A percentile compares a stretch with the other conserved stretches of the same genome.
Evolutionary conservation across 2,113 vertebrate genomes (phyloP).

Genomic region (Actenoides hombroni): DNA sequence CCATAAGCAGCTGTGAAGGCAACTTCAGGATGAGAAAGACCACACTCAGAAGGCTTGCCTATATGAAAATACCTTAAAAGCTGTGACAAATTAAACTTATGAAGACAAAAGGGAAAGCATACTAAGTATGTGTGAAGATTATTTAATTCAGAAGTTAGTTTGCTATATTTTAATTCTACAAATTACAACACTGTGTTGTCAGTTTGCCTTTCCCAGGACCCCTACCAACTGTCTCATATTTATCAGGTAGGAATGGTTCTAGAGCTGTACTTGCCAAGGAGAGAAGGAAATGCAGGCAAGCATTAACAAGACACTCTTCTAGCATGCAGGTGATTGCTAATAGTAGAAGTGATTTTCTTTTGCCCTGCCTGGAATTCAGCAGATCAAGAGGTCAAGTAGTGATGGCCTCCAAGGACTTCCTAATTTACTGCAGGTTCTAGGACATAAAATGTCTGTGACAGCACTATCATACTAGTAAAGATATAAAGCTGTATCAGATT

Average conservation of each 20-base stretch:
- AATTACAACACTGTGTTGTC: not conserved
- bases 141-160: not conserved
- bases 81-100: not conserved
- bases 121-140: not conserved
- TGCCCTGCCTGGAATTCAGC: not conserved
- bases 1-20: not conserved
- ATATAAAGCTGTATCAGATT: not conserved
- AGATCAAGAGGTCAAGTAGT: constrained; percentile 23
- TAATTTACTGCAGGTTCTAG: constrained; percentile 28
- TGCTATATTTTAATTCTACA: not conserved
- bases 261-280: not conserved
- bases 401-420: constrained; percentile 7
- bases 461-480: not conserved
- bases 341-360: not conserved
- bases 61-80: not conserved
- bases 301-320: not conserved
- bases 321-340: not conserved
- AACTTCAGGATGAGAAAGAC: not conserved
- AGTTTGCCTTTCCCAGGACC: not conserved
- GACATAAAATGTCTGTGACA: not conserved
- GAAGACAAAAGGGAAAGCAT: not conserved
- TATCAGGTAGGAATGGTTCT: not conserved
- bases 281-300: not conserved
- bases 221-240: not conserved
- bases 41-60: not conserved